Evolutionary conservation across 2,797 vertebrate genomes (phyloP).

Genomic region (Falco cherrug): DNA sequence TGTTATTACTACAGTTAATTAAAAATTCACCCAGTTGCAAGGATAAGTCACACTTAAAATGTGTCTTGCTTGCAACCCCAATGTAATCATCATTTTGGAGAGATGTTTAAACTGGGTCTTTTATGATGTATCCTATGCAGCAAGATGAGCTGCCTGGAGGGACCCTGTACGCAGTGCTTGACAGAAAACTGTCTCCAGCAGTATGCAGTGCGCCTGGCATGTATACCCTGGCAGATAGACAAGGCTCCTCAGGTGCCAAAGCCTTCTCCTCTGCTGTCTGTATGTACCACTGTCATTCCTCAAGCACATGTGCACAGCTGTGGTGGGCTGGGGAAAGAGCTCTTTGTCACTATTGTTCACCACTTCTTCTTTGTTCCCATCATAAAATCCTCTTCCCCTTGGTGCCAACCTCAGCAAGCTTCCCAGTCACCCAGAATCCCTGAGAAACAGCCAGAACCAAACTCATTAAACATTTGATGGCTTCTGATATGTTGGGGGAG

Average conservation of each 20-base stretch:
- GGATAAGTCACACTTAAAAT: not conserved
- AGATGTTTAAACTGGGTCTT: not conserved
- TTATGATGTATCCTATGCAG: not conserved
- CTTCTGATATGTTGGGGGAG: not conserved
- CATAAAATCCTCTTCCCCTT: not conserved
- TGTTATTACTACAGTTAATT: not conserved
- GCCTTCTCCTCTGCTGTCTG: not conserved
- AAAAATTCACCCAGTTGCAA: not conserved
- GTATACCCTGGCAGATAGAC: not conserved
- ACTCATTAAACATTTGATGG: not conserved
- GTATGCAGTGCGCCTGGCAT: not conserved
- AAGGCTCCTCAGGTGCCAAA: not conserved
- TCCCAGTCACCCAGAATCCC: not conserved
- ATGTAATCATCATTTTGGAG: not conserved
- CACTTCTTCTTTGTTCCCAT: not conserved
- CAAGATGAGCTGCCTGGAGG: not conserved
- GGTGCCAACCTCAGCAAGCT: rapidly evolving
- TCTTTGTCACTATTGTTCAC: not conserved
- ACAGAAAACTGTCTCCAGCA: not conserved
- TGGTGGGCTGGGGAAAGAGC: not conserved
- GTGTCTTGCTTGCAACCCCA: not conserved
- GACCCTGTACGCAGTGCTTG: not conserved
- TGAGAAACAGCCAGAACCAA: not conserved
- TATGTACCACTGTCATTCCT: not conserved
- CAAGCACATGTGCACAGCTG: rapidly evolving